phyloP scores from a whole-genome alignment of 1,140 invertebrate genomes.

The Danaus melanippus region DNA sequence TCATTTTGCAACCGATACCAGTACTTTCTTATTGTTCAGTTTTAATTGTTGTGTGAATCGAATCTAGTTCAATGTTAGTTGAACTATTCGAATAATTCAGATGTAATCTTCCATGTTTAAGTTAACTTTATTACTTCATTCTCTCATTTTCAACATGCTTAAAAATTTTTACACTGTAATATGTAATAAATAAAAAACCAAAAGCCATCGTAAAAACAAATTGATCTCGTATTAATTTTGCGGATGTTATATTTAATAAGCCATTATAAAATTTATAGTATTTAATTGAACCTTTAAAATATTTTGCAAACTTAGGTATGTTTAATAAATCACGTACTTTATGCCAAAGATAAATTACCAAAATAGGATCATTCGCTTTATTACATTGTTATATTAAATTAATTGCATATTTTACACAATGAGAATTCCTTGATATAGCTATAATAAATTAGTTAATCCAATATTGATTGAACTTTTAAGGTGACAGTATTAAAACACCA shows the following conservation, averaged over 20 bases:
- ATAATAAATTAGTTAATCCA: background rate
- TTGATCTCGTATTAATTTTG: slow-evolving; percentile 11
- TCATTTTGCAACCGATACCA: slow-evolving; percentile 42
- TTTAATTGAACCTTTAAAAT: slow-evolving; percentile 21
- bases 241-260: slow-evolving; percentile 11
- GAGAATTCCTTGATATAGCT: too few relatives aligned
- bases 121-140: background rate
- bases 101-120: background rate
- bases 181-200: slow-evolving; percentile 1
- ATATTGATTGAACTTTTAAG: background rate
- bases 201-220: slow-evolving; percentile 13
- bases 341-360: too few relatives aligned
- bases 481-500: background rate
- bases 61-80: slow-evolving; percentile 40
- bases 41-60: slow-evolving; percentile 37
- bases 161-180: background rate
- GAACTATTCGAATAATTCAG: slow-evolving; percentile 1
- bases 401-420: too few relatives aligned
- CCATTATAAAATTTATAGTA: slow-evolving; percentile 28
- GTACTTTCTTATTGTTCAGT: slow-evolving; percentile 65
- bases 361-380: too few relatives aligned
- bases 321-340: too few relatives aligned
- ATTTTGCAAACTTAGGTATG: background rate
- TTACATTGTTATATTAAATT: too few relatives aligned
- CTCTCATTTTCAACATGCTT: background rate